A percentile compares a stretch with the other conserved stretches of the same genome.
These are phyloP conservation scores for Dendrocopos noguchii DNA, from an alignment of 2,113 vertebrate genomes.

Conservation along the genomic window DNA sequence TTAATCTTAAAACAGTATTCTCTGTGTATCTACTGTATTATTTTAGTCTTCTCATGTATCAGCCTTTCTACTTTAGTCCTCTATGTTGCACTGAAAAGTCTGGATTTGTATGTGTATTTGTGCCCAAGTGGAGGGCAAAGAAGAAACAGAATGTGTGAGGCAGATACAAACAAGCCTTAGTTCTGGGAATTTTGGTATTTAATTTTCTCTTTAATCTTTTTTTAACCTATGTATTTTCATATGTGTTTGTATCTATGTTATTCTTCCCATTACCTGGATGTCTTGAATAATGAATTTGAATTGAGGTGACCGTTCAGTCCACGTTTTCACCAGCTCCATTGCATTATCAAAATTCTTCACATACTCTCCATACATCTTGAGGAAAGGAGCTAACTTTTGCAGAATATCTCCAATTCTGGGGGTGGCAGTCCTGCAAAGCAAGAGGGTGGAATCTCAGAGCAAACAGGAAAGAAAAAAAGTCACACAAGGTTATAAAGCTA, in stretches of 20 bases:
- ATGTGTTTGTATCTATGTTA: background rate
- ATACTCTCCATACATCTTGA: conserved; percentile 98
- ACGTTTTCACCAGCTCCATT: conserved; percentile 93
- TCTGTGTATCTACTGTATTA: background rate
- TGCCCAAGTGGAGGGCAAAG: background rate
- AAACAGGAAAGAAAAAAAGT: conserved; percentile 9
- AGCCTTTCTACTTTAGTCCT: background rate
- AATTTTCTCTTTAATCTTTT: background rate
- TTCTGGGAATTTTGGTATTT: background rate
- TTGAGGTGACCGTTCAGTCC: conserved; percentile 89
- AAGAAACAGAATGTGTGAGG: background rate
- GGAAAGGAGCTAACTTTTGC: conserved; percentile 94
- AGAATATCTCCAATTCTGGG: conserved; percentile 97
- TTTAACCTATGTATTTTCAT: background rate
- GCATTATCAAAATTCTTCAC: conserved; percentile 96
- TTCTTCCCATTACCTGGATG: conserved; percentile 85
- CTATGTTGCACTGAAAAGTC: background rate
- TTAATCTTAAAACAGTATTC: background rate
- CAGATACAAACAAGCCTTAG: background rate
- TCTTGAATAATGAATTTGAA: conserved; percentile 93
- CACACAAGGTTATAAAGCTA: background rate
- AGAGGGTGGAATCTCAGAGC: conserved; percentile 25
- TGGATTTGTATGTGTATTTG: background rate
- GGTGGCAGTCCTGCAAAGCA: conserved; percentile 77
- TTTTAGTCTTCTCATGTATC: background rate